phyloP scores from a whole-genome alignment of 37 sponge, comb jelly and placozoan genomes.

The Mnemiopsis leidyi region DNA sequence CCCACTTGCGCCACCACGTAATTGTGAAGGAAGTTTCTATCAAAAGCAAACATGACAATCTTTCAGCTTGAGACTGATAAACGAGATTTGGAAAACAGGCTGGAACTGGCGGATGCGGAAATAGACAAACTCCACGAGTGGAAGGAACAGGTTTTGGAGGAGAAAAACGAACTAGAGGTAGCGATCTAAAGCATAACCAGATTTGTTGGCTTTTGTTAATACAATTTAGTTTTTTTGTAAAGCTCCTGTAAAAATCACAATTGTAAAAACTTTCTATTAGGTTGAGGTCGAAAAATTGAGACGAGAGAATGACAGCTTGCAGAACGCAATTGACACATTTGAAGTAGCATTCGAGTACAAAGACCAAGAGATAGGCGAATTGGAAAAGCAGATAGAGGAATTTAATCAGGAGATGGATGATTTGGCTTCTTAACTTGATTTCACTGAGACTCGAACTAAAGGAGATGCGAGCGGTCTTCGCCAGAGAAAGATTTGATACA shows the following conservation, averaged over 20 bases:
- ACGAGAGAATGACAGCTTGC: conserved; percentile 58
- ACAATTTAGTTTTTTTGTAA: too few species aligned
- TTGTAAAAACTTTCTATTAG: not conserved
- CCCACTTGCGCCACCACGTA: too few species aligned
- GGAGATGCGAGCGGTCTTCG: too few species aligned
- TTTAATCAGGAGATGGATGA: conserved; percentile 48
- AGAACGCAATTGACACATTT: conserved; percentile 57
- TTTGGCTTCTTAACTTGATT: not conserved
- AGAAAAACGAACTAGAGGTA: conserved; percentile 53
- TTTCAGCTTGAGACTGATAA: conserved; percentile 38
- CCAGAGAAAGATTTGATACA: too few species aligned
- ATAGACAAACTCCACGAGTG: conserved; percentile 10
- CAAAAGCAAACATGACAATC: too few species aligned
- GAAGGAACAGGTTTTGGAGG: conserved; percentile 31
- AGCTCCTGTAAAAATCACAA: too few species aligned
- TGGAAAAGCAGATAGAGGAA: conserved; percentile 11
- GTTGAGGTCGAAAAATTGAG: conserved; percentile 57
- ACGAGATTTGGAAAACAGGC: conserved; percentile 24
- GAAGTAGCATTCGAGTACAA: conserved; percentile 62
- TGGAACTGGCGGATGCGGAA: conserved; percentile 9
- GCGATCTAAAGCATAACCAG: too few species aligned
- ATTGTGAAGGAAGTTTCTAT: too few species aligned
- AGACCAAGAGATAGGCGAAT: conserved; percentile 16
- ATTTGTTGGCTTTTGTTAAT: too few species aligned
- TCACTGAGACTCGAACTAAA: too few species aligned